A percentile compares a stretch with the other conserved stretches of the same genome.
Conservation (phyloP, 2,888 invertebrate species). For the Marasmarcha lunaedactyla region DNA sequence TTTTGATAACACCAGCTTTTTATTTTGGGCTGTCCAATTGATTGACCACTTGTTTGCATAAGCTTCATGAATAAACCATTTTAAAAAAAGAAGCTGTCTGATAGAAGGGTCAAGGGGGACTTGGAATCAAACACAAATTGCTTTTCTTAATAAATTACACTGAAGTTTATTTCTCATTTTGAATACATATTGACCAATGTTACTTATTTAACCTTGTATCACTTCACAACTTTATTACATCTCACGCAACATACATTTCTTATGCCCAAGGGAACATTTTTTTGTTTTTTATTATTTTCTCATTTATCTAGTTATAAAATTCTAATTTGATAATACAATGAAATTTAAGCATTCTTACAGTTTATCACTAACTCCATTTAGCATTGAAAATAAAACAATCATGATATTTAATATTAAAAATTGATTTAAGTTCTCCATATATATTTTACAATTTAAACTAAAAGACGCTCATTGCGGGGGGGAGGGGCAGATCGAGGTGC, state of each 20-base stretch:
- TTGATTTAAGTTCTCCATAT: conserved; percentile 54
- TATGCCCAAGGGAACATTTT: conserved; percentile 40
- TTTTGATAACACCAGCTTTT: too few species aligned
- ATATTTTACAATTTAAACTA: conserved; percentile 62
- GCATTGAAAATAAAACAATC: conserved; percentile 60
- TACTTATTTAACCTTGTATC: conserved; percentile 41
- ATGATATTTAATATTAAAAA: conserved; percentile 56
- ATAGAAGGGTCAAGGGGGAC: neutral
- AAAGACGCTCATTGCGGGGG: conserved; percentile 47
- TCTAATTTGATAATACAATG: conserved; percentile 60
- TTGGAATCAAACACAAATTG: conserved; percentile 23
- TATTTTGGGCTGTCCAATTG: too few species aligned
- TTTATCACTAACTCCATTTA: conserved; percentile 62
- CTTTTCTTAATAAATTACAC: conserved; percentile 64
- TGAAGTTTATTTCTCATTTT: conserved; percentile 67
- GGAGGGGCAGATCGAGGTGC: conserved; percentile 42
- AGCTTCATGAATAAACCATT: too few species aligned
- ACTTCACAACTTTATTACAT: conserved; percentile 55
- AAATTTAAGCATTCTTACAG: conserved; percentile 65
- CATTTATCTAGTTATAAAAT: conserved; percentile 56
- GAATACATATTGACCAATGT: conserved; percentile 63
- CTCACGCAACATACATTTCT: conserved; percentile 57
- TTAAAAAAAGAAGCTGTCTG: too few species aligned
- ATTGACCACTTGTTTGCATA: too few species aligned
- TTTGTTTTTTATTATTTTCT: conserved; percentile 30